Conservation (phyloP, 2,113 vertebrate species). For the Ciconia stormi region DNA sequence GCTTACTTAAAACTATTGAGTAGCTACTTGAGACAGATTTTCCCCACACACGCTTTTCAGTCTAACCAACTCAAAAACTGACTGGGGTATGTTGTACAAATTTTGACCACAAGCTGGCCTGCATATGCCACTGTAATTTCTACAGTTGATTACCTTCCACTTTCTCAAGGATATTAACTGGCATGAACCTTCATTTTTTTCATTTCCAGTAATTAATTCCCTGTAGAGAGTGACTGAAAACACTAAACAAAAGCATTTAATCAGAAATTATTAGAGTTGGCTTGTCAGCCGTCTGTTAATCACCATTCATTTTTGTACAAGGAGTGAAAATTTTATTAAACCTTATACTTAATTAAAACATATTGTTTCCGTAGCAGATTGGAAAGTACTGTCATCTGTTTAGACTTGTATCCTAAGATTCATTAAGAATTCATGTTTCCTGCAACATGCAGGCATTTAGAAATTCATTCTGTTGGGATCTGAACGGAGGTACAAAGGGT, state of each 20-base stretch:
- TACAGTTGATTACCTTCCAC: slow-evolving; percentile 43
- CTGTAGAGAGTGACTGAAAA: slow-evolving; percentile 57
- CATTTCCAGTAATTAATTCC: slow-evolving; percentile 60
- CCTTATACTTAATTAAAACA: slow-evolving; percentile 49
- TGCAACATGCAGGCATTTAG: slow-evolving; percentile 15
- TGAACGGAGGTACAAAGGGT: slow-evolving; percentile 18
- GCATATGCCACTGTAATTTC: slow-evolving; percentile 54
- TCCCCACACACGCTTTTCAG: background rate
- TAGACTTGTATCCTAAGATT: slow-evolving; percentile 34
- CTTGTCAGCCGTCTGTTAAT: slow-evolving; percentile 37
- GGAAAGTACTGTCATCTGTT: slow-evolving; percentile 45
- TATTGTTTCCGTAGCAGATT: slow-evolving; percentile 26
- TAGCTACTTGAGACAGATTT: background rate
- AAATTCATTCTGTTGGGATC: slow-evolving; percentile 24
- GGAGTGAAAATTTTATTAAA: slow-evolving; percentile 56
- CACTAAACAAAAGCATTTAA: slow-evolving; percentile 61
- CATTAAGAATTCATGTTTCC: slow-evolving; percentile 35
- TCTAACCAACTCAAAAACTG: background rate
- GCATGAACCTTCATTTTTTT: slow-evolving; percentile 33
- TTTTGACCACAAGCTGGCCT: slow-evolving; percentile 40
- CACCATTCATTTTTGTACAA: slow-evolving; percentile 42
- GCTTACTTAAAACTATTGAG: background rate
- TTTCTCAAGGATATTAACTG: slow-evolving; percentile 49
- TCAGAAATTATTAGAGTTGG: slow-evolving; percentile 58
- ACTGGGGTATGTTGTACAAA: background rate